Percentiles rank a stretch among this genome's conserved stretches.
Conservation (phyloP, 2,888 invertebrate species). For the Minunthozetes semirufus region DNA sequence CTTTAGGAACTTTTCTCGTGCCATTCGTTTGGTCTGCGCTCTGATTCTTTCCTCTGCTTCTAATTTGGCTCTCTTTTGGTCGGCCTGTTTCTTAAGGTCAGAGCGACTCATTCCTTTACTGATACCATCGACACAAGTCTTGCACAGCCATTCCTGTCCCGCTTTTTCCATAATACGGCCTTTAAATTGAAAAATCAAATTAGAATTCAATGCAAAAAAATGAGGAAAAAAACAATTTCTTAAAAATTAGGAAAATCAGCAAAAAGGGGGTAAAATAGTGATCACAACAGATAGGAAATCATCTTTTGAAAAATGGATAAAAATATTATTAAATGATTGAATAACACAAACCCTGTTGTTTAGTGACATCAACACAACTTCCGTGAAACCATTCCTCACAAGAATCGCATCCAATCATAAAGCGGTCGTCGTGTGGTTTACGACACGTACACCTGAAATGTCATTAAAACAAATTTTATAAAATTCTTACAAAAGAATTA, state of each 20-base stretch:
- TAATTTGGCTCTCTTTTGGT: constrained; percentile 22
- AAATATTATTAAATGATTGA: background rate
- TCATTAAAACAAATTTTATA: background rate
- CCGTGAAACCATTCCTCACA: constrained; percentile 98
- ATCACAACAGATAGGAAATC: constrained; percentile 20
- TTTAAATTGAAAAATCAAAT: background rate
- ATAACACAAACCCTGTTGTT: constrained; percentile 55
- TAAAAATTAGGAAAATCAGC: background rate
- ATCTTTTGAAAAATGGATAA: background rate
- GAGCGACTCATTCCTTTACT: background rate
- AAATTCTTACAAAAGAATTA: no score
- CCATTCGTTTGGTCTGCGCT: constrained; percentile 10
- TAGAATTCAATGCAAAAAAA: background rate
- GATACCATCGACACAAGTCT: constrained; percentile 3
- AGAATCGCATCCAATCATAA: constrained; percentile 94
- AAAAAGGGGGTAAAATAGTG: background rate
- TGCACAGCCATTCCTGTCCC: constrained; percentile 30
- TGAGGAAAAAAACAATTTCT: no score
- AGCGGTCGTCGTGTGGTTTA: constrained; percentile 86
- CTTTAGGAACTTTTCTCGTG: constrained; percentile 14
- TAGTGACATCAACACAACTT: constrained; percentile 88
- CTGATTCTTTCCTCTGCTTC: constrained; percentile 18
- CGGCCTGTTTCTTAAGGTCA: constrained; percentile 22
- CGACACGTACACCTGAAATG: constrained; percentile 69
- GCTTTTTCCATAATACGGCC: constrained; percentile 31